Base-by-base conservation (phyloP, 92 coral and sea anemone genomes). In the Chrysogorgia sp. region DNA sequence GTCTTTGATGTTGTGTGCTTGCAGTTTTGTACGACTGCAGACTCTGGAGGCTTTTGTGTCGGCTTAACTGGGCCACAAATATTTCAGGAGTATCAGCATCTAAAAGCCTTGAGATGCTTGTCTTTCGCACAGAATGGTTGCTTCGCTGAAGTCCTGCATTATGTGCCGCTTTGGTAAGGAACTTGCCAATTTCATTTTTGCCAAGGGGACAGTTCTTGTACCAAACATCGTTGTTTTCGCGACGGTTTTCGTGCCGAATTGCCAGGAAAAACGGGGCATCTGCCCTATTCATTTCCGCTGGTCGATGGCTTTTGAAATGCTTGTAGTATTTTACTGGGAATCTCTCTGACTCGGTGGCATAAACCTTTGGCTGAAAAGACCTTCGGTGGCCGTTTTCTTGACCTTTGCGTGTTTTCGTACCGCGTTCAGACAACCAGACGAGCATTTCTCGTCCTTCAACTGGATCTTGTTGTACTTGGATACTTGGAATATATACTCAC, bases 231-330 rank as follows among this genome's bases (percentile, higher is more conserved):
- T 74, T 37, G 28, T 82, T 29, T 53, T 26, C 14, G 10, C 26
- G 15, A 66, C 74, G 68, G 13, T 40, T 60, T 32, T 32, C 62
- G 34, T 71, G 85, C 47, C 67, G 71, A 40, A 85, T 31, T 31
- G 85, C 85, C 59, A 86, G 80, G 81, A 81, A 74, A 81, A 86
- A 86, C 30, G 89, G 80, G 26, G 86, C 64, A 29, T 86, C 83
- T 15, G 79, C 62, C 0, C 37, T 74, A 33, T 63, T 74, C 79
- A 74, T 86, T 62, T 86, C 86, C 13, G 12, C 28, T 10, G 88
- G 88, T 34, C 81, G 64, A 28, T 68, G 84, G 57, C 84, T 78
- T 19, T 30, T 43, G 43, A 78, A 67, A 15, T 26, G 20, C 68
- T 82, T 75, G 80, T 26, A 82, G 40, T 9, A 59, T 35, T 80